A percentile compares a stretch with the other conserved stretches of the same genome.
phyloP scores from a whole-genome alignment of 2,888 invertebrate genomes.

The Drosophila meridionalis region DNA sequence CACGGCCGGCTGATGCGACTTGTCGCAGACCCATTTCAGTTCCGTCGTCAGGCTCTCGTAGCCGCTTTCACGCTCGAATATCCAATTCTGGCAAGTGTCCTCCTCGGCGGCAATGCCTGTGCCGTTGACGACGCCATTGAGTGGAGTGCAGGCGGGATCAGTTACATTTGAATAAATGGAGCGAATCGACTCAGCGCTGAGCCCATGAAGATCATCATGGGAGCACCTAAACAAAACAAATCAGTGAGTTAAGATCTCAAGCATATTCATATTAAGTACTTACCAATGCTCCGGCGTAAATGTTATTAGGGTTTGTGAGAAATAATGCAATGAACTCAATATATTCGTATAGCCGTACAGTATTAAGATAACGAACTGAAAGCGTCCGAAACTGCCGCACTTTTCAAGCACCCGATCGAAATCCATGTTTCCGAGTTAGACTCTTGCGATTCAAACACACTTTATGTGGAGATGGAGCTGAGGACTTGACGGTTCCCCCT shows the following conservation, averaged over 20 bases:
- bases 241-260: conserved; percentile 3
- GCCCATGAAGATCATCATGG: conserved; percentile 69
- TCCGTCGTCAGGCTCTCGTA: conserved; percentile 88
- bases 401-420: conserved; percentile 86
- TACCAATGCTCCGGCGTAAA: conserved; percentile 86
- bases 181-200: conserved; percentile 66
- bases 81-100: conserved; percentile 86
- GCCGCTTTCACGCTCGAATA: conserved; percentile 86
- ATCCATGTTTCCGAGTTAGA: conserved; percentile 78
- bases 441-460: neutral
- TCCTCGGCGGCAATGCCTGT: conserved; percentile 61
- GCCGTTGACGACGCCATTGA: conserved; percentile 55
- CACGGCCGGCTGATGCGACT: conserved; percentile 86
- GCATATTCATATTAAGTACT: neutral
- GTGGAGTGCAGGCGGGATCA: conserved; percentile 50
- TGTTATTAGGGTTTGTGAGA: conserved; percentile 87
- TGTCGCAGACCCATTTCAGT: conserved; percentile 87
- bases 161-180: conserved; percentile 68
- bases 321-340: conserved; percentile 87
- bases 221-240: conserved; percentile 70
- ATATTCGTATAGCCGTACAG: conserved; percentile 86
- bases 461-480: conserved; percentile 15
- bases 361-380: conserved; percentile 85
- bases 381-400: conserved; percentile 86
- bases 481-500: conserved; percentile 5